Base-by-base conservation (phyloP, 2,888 invertebrate genomes). In the Trissoscelio sp. region DNA sequence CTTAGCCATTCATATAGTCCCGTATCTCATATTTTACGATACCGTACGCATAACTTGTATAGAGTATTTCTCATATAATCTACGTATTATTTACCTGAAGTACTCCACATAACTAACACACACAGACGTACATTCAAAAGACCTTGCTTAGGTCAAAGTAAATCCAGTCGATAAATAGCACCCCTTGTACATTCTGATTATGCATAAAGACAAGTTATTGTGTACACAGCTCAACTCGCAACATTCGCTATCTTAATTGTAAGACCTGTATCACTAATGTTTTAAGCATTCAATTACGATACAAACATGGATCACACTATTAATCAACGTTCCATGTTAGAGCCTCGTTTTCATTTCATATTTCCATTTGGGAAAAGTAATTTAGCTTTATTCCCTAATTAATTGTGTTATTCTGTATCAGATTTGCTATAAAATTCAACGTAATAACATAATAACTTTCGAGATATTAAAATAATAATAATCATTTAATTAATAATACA, bases 111-210 rank as follows among this genome's bases (percentile, higher is more conserved):
- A 69, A 39, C 60, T 60, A 48, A 58, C 51, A 28, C 16, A 55
- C 11, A 55, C 34, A 55, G 2, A 11, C 18, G 1, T 3, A 60
- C n/a, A 28, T 16, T 48, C 46, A 24, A 58, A 70, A 60, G 60
- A 51, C 60, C n/a, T n/a, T 57, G 34, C 24, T 69, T 72, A n/a
- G 60, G 39, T 39, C 51, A 62, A 58, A 60, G 62, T 53, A 62
- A 73, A 73, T 73, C 62, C 16, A 48, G 51, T 42, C 60, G 72
- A 72, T 72, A 72, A 57, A 70, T 48, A 58, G 70, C 48, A 31
- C 34, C 24, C 37, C 22, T 18, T 55, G 46, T 57, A 46, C 28
- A 69, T 57, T 57, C 22, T 14, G 57, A 55, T 67, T 55, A 67
- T 58, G 37, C 24, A 57, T 37, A 53, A 62, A 64, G 73, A 64